A percentile compares a stretch with the other conserved stretches of the same genome.
phyloP scores from a whole-genome alignment of 2,888 invertebrate species.

The Dynastes hyllus region DNA sequence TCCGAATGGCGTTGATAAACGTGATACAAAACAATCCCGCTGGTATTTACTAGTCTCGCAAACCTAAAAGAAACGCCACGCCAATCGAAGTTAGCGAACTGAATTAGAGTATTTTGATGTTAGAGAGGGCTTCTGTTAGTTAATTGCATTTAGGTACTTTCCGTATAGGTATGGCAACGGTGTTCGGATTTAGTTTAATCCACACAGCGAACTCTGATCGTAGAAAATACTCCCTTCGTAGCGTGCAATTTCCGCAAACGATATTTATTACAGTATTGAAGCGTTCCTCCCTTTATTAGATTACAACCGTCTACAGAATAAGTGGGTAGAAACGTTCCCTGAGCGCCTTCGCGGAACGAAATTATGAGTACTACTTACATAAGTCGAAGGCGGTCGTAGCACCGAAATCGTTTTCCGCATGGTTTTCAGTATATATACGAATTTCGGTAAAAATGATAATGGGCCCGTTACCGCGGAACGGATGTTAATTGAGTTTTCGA shows the following conservation, averaged over 20 bases:
- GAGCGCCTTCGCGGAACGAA: neutral
- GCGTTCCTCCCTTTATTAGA: slow-evolving; percentile 22
- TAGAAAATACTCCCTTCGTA: neutral
- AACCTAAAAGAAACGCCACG: neutral
- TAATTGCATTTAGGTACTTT: slow-evolving; percentile 10
- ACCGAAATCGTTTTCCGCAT: slow-evolving; percentile 5
- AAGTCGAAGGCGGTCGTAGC: slow-evolving; percentile 3
- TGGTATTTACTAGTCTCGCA: neutral
- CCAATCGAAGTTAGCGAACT: neutral
- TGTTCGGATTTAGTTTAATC: slow-evolving; percentile 3
- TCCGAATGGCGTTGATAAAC: neutral
- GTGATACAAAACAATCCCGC: neutral
- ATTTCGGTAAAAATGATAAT: slow-evolving; percentile 37
- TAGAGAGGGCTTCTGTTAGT: neutral
- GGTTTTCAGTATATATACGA: slow-evolving; percentile 14
- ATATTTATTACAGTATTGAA: slow-evolving; percentile 11
- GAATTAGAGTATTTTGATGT: slow-evolving; percentile 7
- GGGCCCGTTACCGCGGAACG: slow-evolving; percentile 6
- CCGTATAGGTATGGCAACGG: neutral
- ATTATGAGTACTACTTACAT: slow-evolving; percentile 16
- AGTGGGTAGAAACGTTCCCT: neutral
- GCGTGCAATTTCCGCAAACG: slow-evolving; percentile 20
- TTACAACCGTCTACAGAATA: neutral
- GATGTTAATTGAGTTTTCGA: slow-evolving; percentile 32
- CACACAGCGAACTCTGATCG: neutral